Evolutionary conservation across 2,113 vertebrate species (phyloP), one percentile per base, ranked within the genome.

Genomic region (Anguilla japonica): DNA sequence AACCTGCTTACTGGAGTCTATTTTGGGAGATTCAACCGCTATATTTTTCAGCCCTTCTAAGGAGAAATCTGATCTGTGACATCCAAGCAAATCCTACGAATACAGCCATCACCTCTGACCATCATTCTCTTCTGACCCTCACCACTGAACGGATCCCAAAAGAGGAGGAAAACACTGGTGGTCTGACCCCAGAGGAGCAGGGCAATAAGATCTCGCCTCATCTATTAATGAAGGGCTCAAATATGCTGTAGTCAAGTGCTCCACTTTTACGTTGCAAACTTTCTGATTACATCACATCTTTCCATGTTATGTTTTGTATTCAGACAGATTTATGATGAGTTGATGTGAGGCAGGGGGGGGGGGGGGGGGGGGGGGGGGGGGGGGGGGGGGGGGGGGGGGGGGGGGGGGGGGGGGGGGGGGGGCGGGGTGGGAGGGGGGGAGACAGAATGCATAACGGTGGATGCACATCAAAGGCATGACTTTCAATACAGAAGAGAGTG

Each of bases 31-130:
- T 81, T 82, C 20, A 79, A 20, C 40, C 78, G 83, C 81, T 78
- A 57, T 67, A 41, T 83, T 79, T n/a, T 88, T 82, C 79, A 83
- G 22, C 67, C 84, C 87, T 89, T 91, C 88, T 90, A 91, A 83
- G 89, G 88, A 87, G 87, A 89, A 84, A 86, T 80, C 57, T 82
- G 16, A 75, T 86, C 85, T 57, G 89, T 86, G 80, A 87, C 88
- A 88, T 89, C 82, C 86, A 86, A 89, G 83, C n/a, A 85, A 88
- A 67, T 85, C 84, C 16, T 16, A 56, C 26, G 1, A 80, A 86
- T 78, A 63, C 40, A 57, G 87, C 87, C 82, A 43, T 84, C 29
- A 80, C 53, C 86, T 82, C 15, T 79, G 75, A 86, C 86, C 87
- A 88, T 86, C 60, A 8, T 46, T 46, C 60, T 71, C 39, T 16